Evolutionary conservation across 2,113 vertebrate species (phyloP), one percentile per base, ranked within the genome.

Genomic region (Onychostoma macrolepis): DNA sequence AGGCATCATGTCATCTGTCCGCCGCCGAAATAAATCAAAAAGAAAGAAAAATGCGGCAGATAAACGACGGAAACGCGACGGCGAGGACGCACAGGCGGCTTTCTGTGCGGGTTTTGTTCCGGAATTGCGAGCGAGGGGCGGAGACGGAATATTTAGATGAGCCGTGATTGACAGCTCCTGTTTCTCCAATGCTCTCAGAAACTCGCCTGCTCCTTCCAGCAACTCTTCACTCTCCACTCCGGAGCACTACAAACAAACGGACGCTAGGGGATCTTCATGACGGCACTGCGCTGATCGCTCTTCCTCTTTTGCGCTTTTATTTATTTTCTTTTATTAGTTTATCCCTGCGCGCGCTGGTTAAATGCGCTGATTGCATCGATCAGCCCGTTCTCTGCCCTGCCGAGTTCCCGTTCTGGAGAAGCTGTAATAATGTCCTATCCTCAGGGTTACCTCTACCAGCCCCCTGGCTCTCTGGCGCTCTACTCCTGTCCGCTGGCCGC

Each of bases 401-500:
- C 84, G 87, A 87, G 50, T 74, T 87, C 88, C 91, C 89, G 88
- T 86, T 92, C 90, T 90, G 92, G 91, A 88, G 91, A 89, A 93
- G 69, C 92, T 86, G 87, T 92, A 95, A 96, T 95, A 94, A 99
- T 99, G 97, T 99, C 98, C 94, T 99, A 99, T 96, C 98, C 98
- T 96, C 98, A 99, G 97, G 98, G 98, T 96, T 99, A 99, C 96
- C 97, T 99, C 92, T 99, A 99, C 95, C 98, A 99, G 96, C 97
- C 98, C 92, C 97, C 98, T 87, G 97, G 97, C 94, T 99, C 98
- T 87, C 95, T 99, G 96, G 97, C 98, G 92, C 98, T 99, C 53
- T 99, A 99, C 92, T 98, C 98, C 85, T 99, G 97, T 91, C 97
- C 97, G 77, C 94, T 98, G 94, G 96, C 97, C 87, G 97, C 97